Evolutionary conservation across 2,797 vertebrate genomes (phyloP).

Genomic region (Smutsia temminckii): DNA sequence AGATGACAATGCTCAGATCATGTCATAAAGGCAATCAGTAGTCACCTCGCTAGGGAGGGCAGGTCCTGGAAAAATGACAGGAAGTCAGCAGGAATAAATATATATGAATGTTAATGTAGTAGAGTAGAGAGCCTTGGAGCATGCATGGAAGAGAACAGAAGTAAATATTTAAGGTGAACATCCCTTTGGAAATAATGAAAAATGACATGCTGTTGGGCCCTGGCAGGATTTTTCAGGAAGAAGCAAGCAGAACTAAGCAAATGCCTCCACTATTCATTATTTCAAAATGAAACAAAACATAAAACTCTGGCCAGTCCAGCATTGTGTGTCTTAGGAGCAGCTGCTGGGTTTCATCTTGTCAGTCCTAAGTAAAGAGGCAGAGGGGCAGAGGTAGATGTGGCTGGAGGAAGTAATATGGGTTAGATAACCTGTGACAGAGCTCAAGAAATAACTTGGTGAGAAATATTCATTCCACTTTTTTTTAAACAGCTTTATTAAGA

Average conservation of each 20-base stretch:
- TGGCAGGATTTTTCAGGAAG: background rate
- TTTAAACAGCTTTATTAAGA: background rate
- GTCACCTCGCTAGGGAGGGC: background rate
- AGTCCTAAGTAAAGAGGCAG: background rate
- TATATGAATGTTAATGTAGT: background rate
- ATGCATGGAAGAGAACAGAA: background rate
- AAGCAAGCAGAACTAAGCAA: background rate
- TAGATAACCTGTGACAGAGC: background rate
- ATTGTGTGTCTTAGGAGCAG: background rate
- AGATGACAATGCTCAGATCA: background rate
- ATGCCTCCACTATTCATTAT: background rate
- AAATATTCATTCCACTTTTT: background rate
- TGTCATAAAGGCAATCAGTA: background rate
- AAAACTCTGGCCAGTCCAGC: background rate
- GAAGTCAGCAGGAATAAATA: background rate
- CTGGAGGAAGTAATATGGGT: background rate
- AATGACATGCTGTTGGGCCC: background rate
- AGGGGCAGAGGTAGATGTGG: background rate
- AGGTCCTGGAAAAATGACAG: conserved; percentile 3
- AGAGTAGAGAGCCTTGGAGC: background rate
- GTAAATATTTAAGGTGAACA: conserved; percentile 54
- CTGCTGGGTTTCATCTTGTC: background rate
- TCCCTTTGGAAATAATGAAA: conserved; percentile 38
- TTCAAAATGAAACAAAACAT: background rate
- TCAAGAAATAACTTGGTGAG: background rate